A percentile compares a stretch with the other conserved stretches of the same genome.
These are phyloP conservation scores for Notothenia rossii DNA, from an alignment of 2,113 vertebrate species.

Conservation along the genomic window DNA sequence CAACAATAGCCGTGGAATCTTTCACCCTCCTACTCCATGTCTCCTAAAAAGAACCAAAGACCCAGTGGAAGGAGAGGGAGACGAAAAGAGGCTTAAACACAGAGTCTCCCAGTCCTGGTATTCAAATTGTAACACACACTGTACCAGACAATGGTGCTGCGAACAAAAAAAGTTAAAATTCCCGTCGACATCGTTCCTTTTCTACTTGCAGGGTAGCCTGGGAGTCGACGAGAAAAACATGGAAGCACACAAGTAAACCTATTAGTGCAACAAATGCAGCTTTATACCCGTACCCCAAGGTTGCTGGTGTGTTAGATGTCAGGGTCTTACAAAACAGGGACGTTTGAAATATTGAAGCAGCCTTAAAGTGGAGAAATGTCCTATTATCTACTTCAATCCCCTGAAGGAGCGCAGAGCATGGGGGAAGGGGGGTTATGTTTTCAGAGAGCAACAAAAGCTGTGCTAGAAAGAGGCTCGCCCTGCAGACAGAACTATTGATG, in stretches of 20 bases:
- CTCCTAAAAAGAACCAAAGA: slow-evolving; percentile 55
- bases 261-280: slow-evolving; percentile 78
- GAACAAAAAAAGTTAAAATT: slow-evolving; percentile 63
- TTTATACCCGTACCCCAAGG: slow-evolving; percentile 69
- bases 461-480: slow-evolving; percentile 55
- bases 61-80: slow-evolving; percentile 34
- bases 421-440: slow-evolving; percentile 50
- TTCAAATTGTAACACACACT: slow-evolving; percentile 53
- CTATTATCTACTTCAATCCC: slow-evolving; percentile 74
- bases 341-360: slow-evolving; percentile 75
- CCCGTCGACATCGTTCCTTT: slow-evolving; percentile 53
- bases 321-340: slow-evolving; percentile 73
- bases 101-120: slow-evolving; percentile 30
- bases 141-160: slow-evolving; percentile 46
- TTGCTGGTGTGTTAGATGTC: slow-evolving; percentile 74
- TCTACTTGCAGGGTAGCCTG: slow-evolving; percentile 42
- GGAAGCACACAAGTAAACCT: slow-evolving; percentile 79
- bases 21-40: slow-evolving; percentile 39
- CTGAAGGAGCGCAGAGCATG: slow-evolving; percentile 50
- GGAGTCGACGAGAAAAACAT: slow-evolving; percentile 70
- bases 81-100: slow-evolving; percentile 60
- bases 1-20: slow-evolving; percentile 48
- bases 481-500: slow-evolving; percentile 61
- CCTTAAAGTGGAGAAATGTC: slow-evolving; percentile 70
- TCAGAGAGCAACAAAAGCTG: slow-evolving; percentile 81